Evolutionary conservation across 2,888 invertebrate genomes (phyloP).

Genomic region (Drosophila buzzatii): DNA sequence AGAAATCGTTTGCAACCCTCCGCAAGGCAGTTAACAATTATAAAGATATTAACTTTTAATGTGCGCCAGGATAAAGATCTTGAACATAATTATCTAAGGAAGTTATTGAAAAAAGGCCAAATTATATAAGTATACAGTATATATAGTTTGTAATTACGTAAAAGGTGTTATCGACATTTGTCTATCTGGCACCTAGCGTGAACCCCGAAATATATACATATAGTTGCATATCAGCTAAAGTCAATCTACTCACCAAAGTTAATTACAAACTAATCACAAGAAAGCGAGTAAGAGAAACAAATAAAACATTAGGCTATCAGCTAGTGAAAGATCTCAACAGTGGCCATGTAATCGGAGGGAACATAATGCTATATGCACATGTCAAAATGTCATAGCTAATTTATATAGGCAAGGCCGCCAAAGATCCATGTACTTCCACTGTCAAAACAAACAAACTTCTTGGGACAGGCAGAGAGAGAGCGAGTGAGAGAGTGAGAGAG

Average conservation of each 20-base stretch:
- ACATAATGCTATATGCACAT: constrained; percentile 48
- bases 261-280: constrained; percentile 75
- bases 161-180: constrained; percentile 73
- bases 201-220: constrained; percentile 25
- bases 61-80: constrained; percentile 71
- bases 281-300: constrained; percentile 30
- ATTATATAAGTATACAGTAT: neutral
- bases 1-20: constrained; percentile 11
- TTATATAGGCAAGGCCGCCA: constrained; percentile 71
- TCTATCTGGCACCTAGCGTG: constrained; percentile 68
- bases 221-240: constrained; percentile 27
- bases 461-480: too few relatives aligned
- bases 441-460: constrained; percentile 61
- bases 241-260: constrained; percentile 56
- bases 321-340: constrained; percentile 59
- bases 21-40: constrained; percentile 56
- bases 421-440: constrained; percentile 69
- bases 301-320: constrained; percentile 75
- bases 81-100: constrained; percentile 57
- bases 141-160: neutral
- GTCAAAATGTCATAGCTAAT: constrained; percentile 73
- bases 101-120: constrained; percentile 56
- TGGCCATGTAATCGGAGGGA: constrained; percentile 31
- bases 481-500: neutral
- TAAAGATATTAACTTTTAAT: constrained; percentile 82